Conservation (phyloP, 2,888 invertebrate genomes). For the Clepsis dumicolana region DNA sequence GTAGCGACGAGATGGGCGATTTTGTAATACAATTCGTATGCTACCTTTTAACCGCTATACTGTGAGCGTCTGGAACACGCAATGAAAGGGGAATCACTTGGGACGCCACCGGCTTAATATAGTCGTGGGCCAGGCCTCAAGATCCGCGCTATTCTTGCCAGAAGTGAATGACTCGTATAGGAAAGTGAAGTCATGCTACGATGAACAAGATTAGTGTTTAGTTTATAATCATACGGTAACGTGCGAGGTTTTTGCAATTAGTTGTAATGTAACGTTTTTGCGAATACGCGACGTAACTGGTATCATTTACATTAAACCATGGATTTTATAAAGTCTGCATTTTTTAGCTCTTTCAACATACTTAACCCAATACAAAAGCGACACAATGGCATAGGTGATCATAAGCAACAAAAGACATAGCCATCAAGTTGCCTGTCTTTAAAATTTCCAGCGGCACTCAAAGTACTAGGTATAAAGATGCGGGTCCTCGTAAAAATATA, state of each 20-base stretch:
- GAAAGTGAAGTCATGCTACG: constrained; percentile 33
- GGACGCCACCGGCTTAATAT: no score
- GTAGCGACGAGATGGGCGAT: no score
- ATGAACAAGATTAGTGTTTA: constrained; percentile 27
- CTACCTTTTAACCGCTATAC: no score
- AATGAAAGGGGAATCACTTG: no score
- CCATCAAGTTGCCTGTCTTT: constrained; percentile 1
- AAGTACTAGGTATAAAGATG: constrained; percentile 2
- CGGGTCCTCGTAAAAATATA: constrained; percentile 15
- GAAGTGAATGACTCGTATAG: constrained; percentile 21
- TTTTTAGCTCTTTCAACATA: background rate
- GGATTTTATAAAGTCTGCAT: no score
- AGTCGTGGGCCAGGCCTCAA: background rate
- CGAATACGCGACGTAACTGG: background rate
- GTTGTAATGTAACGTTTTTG: constrained; percentile 1
- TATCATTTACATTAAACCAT: background rate
- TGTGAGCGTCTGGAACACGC: no score
- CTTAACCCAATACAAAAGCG: background rate
- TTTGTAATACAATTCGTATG: no score
- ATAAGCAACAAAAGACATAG: background rate
- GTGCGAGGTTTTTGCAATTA: constrained; percentile 4
- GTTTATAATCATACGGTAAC: constrained; percentile 21
- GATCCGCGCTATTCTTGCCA: constrained; percentile 1
- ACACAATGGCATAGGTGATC: background rate
- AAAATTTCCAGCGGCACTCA: constrained; percentile 4